Evolutionary conservation across 1,140 invertebrate genomes (phyloP), one percentile per base, ranked within the genome.

Genomic region (Halictus rubicundus): DNA sequence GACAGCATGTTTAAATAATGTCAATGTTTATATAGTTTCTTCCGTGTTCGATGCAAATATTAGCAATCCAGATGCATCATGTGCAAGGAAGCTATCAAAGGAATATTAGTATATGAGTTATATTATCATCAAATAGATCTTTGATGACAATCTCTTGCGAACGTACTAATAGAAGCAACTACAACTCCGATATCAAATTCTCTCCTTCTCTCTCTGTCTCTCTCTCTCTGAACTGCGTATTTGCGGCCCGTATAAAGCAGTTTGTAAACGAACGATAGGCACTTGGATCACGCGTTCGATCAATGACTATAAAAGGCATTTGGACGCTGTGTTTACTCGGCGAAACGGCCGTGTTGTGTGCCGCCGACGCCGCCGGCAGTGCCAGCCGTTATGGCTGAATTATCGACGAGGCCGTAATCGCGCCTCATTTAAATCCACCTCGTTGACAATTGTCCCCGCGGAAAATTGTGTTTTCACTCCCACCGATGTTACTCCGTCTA

Each of bases 301-400:
- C 79, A 81, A 81, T 70, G 79, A 77, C 49, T 70, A 81, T 69
- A 70, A 81, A 81, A 77, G 74, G 73, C 66, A 81, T 81, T 81
- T 46, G 74, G 74, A 63, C 59, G 73, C 49, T 42, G 65, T 77
- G 74, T 77, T 81, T 81, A 69, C 79, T 27, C 74, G 73, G 49
- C 69, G 79, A 81, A 77, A 59, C 46, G 57, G 65, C 37, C 42
- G 65, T 68, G 75, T 75, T 77, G 59, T 75, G 65, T 68, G 66
- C 42, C 65, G 39, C 37, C 42, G 42, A 46, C 42, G 42, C 9
- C 52, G 23, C 37, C 59, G 74, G 46, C 65, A 61, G 37, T 54
- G 39, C 21, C 73, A 61, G 49, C 54, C 66, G 73, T 70, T 77
- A 69, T 81, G 74, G 23, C 39, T 81, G 79, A 77, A 77, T 81